A percentile compares a stretch with the other conserved stretches of the same genome.
Conservation (phyloP, 2,113 vertebrate species). For the Nycticryphes semicollaris region DNA sequence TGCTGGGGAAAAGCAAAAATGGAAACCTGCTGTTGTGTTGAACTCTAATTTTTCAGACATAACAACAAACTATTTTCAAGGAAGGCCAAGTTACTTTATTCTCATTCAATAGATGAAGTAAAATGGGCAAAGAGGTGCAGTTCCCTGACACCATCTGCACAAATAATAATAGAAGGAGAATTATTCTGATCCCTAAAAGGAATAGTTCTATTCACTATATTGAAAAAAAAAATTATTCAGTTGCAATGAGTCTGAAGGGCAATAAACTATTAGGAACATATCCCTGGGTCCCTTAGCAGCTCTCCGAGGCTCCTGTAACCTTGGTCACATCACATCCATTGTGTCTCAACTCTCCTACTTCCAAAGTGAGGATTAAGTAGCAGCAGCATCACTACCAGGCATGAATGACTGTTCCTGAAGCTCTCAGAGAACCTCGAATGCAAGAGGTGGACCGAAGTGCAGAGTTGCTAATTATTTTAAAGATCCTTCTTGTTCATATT, state of each 20-base stretch:
- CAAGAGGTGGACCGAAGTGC: not conserved
- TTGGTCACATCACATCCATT: not conserved
- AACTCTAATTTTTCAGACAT: conserved; percentile 10
- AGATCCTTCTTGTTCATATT: not conserved
- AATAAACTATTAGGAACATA: not conserved
- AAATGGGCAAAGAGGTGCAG: not conserved
- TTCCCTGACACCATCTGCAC: not conserved
- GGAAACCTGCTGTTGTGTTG: not conserved
- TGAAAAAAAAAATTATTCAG: not conserved
- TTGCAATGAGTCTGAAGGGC: not conserved
- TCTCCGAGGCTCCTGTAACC: not conserved
- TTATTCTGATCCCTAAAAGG: not conserved
- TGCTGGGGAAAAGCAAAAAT: not conserved
- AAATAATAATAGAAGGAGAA: not conserved
- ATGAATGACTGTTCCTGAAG: not conserved
- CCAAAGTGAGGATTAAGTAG: not conserved
- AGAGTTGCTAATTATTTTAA: conserved; percentile 37
- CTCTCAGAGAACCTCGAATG: not conserved
- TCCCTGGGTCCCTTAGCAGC: not conserved
- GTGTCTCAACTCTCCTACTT: not conserved
- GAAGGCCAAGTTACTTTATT: not conserved
- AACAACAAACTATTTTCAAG: not conserved
- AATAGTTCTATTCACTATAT: not conserved
- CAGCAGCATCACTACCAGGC: not conserved
- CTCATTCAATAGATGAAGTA: not conserved